Percentiles rank a stretch among this genome's conserved stretches.
Conservation (phyloP, 2,888 invertebrate genomes). For the Andrena trimmerana region DNA sequence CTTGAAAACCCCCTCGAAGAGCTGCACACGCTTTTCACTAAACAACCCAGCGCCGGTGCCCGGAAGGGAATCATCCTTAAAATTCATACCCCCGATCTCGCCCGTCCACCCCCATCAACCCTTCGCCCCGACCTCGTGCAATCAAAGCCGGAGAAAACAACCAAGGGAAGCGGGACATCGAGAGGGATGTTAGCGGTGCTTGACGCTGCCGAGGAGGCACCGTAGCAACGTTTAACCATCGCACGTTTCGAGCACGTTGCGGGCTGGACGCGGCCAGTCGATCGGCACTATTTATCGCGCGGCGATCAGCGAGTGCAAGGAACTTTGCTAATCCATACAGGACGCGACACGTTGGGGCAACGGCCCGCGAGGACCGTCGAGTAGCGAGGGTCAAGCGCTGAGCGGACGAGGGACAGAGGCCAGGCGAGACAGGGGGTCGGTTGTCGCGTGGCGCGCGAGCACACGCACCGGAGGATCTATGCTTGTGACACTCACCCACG, state of each 20-base stretch:
- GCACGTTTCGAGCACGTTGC: too few species aligned
- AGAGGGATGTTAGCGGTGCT: too few species aligned
- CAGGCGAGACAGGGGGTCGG: slow-evolving; percentile 33
- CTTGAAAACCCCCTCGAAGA: slow-evolving; percentile 45
- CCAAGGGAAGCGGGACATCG: too few species aligned
- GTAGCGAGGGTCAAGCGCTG: too few species aligned
- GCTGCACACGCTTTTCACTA: slow-evolving; percentile 27
- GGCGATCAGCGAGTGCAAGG: too few species aligned
- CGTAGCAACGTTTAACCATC: too few species aligned
- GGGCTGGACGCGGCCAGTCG: too few species aligned
- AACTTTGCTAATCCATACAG: slow-evolving; percentile 49
- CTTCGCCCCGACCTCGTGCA: background rate
- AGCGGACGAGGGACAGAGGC: background rate
- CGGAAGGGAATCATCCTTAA: slow-evolving; percentile 42
- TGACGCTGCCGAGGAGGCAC: too few species aligned
- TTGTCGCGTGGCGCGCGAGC: slow-evolving; percentile 14
- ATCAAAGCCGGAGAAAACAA: slow-evolving; percentile 8
- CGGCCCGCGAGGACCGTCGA: slow-evolving; percentile 28
- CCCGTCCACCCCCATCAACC: slow-evolving; percentile 19
- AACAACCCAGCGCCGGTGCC: slow-evolving; percentile 28
- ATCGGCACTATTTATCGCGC: too few species aligned
- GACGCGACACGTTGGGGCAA: slow-evolving; percentile 49
- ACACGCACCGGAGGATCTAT: too few species aligned
- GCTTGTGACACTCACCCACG: slow-evolving; percentile 62
- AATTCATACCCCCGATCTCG: slow-evolving; percentile 49